Evolutionary conservation across 2,797 vertebrate species (phyloP).

Genomic region (Somateria mollissima): DNA sequence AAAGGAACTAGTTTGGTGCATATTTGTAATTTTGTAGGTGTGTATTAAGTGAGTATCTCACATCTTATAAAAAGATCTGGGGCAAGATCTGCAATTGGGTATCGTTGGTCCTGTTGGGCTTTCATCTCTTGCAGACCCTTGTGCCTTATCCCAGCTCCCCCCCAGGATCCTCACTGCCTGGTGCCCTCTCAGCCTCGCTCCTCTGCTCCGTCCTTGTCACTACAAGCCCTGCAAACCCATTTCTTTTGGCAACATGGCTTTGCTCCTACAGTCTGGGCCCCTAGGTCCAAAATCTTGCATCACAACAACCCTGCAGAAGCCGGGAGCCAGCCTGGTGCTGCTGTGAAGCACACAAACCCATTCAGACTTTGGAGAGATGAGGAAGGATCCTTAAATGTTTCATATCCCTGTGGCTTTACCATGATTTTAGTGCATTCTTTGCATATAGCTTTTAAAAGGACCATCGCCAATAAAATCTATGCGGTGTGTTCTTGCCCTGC

Average conservation of each 20-base stretch:
- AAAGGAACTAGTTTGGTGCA: neutral
- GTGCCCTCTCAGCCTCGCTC: neutral
- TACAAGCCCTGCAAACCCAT: neutral
- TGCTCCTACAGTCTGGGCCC: neutral
- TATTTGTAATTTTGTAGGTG: neutral
- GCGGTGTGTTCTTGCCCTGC: neutral
- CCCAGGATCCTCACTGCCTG: neutral
- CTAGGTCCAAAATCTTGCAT: accelerated
- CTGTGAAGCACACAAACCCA: neutral
- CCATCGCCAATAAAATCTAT: accelerated
- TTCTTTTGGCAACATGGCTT: neutral
- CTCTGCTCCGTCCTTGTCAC: neutral
- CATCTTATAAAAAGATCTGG: neutral
- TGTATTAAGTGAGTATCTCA: neutral
- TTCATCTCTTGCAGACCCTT: neutral
- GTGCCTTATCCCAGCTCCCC: neutral
- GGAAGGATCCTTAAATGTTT: neutral
- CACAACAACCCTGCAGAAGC: neutral
- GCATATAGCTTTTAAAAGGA: neutral
- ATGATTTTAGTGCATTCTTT: neutral
- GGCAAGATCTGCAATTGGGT: no score
- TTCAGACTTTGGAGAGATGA: neutral
- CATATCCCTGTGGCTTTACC: neutral
- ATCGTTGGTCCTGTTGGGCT: neutral
- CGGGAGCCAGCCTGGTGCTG: neutral